Evolutionary conservation across 2,888 invertebrate genomes (phyloP), one percentile per base, ranked within the genome.

Genomic region (Drosophila tripunctata): DNA sequence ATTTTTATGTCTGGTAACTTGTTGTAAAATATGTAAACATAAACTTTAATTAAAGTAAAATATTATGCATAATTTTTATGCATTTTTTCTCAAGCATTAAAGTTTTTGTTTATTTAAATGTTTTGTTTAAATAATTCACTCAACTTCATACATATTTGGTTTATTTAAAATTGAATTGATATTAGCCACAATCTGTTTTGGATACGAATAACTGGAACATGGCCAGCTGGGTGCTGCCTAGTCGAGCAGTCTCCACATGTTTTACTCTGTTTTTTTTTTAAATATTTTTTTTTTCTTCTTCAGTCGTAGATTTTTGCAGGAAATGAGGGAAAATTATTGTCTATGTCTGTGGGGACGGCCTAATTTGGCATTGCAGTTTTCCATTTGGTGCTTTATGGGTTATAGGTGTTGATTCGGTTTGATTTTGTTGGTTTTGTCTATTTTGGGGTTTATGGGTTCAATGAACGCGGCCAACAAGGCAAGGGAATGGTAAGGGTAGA

Each of bases 281-380:
- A 40, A 19, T 40, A 40, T 10, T 17, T 15, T 22, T 33, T 17
- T 10, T 45, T 30, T 57, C 71, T 35, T 17, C 12, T 10, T 3
- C 6, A n/a, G 2, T 43, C 14, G 27, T n/a, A 43, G 36, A 36
- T 60, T 7, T 65, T 80, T 52, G 64, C 87, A 85, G 80, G 80
- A 80, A 80, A 88, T 86, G 83, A 78, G 76, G 21, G 22, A 58
- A 65, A 75, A 58, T 75, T 80, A 79, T 80, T 79, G 77, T 79
- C 75, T 70, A 47, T 71, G 71, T 54, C 54, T 75, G 57, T 50
- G 55, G 73, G n/a, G 51, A 27, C 55, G 60, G 77, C 74, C 77
- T 72, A 73, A 72, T 76, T 72, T 72, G 50, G 38, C 66, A 47
- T 19, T 73, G 57, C 68, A 73, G 52, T 56, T 27, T 14, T 38